A percentile compares a stretch with the other conserved stretches of the same genome.
phyloP scores from a whole-genome alignment of 2,888 invertebrate genomes.

The Dioctria rufipes region DNA sequence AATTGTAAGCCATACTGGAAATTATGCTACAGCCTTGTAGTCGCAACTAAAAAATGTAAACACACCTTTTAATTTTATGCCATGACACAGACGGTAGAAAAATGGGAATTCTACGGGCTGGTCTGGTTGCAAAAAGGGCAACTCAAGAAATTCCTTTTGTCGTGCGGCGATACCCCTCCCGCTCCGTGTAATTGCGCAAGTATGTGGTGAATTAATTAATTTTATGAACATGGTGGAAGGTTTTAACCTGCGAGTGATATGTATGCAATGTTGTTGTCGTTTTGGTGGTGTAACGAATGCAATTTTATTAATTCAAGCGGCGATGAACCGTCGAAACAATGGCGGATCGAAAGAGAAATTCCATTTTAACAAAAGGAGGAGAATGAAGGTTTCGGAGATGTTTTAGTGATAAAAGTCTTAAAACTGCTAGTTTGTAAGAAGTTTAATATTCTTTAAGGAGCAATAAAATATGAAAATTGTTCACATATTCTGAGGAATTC shows the following conservation, averaged over 20 bases:
- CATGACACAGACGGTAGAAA: constrained; percentile 14
- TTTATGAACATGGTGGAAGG: constrained; percentile 36
- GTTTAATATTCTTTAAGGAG: no score
- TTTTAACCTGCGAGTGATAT: constrained; percentile 10
- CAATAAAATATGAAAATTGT: no score
- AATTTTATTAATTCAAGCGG: constrained; percentile 34
- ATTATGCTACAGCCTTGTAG: constrained; percentile 45
- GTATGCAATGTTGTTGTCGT: constrained; percentile 14
- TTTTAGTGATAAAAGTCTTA: no score
- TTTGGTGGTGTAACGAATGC: constrained; percentile 42
- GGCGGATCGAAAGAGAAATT: not conserved
- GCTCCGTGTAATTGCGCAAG: constrained; percentile 3
- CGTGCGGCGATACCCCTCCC: constrained; percentile 14
- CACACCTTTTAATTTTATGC: constrained; percentile 53
- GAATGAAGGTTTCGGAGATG: not conserved
- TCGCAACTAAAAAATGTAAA: constrained; percentile 45
- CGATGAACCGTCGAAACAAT: not conserved
- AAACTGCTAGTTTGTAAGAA: no score
- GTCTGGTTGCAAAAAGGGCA: not conserved
- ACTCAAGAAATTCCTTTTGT: constrained; percentile 31
- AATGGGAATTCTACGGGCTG: constrained; percentile 41
- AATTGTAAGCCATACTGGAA: constrained; percentile 46
- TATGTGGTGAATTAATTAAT: constrained; percentile 46
- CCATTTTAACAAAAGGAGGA: not conserved
- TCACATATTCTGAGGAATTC: no score